Evolutionary conservation across 2,888 invertebrate species (phyloP).

Genomic region (Chesias legatella): DNA sequence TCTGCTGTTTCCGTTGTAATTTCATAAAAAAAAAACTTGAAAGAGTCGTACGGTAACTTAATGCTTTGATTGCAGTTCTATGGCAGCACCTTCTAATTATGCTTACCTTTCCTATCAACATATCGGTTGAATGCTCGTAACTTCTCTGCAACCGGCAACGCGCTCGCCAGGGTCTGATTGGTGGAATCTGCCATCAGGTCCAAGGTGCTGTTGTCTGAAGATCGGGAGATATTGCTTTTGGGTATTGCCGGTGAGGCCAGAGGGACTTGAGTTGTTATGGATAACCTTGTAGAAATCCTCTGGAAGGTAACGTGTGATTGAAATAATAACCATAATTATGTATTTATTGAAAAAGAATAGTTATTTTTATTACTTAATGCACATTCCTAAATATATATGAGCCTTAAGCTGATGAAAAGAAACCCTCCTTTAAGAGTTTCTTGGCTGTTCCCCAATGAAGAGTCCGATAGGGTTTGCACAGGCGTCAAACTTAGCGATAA

Average conservation of each 20-base stretch:
- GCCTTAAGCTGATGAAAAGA: too few species aligned
- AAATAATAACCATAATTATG: neutral
- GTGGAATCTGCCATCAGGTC: constrained; percentile 59
- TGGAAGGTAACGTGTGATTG: constrained; percentile 32
- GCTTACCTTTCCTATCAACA: constrained; percentile 66
- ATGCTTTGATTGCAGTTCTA: too few species aligned
- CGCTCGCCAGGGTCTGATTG: constrained; percentile 63
- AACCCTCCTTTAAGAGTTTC: too few species aligned
- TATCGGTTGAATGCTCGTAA: constrained; percentile 65
- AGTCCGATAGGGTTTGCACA: too few species aligned
- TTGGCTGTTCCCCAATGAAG: too few species aligned
- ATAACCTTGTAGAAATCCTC: constrained; percentile 38
- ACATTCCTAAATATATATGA: too few species aligned
- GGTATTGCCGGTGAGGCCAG: constrained; percentile 22
- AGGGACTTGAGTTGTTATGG: constrained; percentile 31
- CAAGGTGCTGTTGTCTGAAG: constrained; percentile 46
- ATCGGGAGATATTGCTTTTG: constrained; percentile 29
- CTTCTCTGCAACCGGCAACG: constrained; percentile 70
- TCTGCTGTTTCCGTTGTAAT: too few species aligned
- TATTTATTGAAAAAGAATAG: too few species aligned
- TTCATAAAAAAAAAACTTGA: too few species aligned
- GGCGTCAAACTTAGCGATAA: too few species aligned
- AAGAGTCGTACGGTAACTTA: too few species aligned
- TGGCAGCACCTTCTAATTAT: neutral
- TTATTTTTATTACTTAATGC: too few species aligned